Conservation (phyloP, 2,888 invertebrate genomes). For the Trilocha varians region DNA sequence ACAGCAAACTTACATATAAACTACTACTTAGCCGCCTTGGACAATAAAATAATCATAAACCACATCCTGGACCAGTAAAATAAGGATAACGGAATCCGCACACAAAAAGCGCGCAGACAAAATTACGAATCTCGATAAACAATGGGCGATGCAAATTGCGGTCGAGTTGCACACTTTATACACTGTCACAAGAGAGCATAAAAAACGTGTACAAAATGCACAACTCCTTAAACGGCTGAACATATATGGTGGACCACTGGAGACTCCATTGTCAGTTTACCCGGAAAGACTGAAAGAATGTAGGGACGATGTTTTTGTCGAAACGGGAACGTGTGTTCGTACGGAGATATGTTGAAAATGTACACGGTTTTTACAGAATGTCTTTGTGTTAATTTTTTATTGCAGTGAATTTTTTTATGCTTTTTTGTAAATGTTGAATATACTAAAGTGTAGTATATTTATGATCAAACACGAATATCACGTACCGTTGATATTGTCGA, state of each 20-base stretch:
- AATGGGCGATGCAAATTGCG: conserved; percentile 65
- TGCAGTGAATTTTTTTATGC: no score
- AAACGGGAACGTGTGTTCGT: conserved; percentile 10
- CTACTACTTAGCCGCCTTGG: no score
- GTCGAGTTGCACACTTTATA: conserved; percentile 41
- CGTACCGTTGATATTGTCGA: no score
- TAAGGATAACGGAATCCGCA: conserved; percentile 24
- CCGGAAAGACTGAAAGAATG: conserved; percentile 28
- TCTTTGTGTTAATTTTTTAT: no score
- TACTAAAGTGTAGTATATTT: no score
- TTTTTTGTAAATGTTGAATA: no score
- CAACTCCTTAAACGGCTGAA: conserved; percentile 40
- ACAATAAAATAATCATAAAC: background rate
- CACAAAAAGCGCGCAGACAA: conserved; percentile 36
- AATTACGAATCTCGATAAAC: conserved; percentile 55
- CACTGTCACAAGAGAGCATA: conserved; percentile 45
- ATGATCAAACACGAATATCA: no score
- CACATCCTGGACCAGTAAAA: conserved; percentile 27
- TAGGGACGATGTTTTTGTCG: conserved; percentile 6
- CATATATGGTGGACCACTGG: conserved; percentile 45
- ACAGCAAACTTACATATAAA: no score
- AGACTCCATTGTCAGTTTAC: conserved; percentile 40
- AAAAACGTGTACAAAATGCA: conserved; percentile 44
- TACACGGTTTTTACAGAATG: no score
- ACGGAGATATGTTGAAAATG: no score